phyloP scores from a whole-genome alignment of 2,113 vertebrate species.

The Tetraodon nigroviridis region DNA sequence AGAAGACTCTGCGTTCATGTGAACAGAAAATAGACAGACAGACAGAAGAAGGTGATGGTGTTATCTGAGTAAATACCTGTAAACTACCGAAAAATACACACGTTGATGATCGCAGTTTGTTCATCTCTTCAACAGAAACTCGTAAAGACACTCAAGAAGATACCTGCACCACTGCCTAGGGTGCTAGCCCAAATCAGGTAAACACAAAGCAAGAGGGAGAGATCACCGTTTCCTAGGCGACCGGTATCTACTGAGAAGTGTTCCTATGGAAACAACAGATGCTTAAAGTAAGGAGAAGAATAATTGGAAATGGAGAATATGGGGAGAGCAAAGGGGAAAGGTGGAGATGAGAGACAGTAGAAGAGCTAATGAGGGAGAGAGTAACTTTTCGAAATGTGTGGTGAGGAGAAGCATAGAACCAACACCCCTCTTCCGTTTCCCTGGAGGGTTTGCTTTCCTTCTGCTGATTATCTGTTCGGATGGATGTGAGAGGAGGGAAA shows the following conservation, averaged over 20 bases:
- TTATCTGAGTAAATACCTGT: background rate
- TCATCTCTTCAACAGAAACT: constrained; percentile 6
- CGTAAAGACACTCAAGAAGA: constrained; percentile 3
- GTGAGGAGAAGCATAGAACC: constrained; percentile 10
- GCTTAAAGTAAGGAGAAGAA: constrained; percentile 69
- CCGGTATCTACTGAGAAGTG: constrained; percentile 65
- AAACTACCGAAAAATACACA: too few species aligned
- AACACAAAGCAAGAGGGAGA: constrained; percentile 28
- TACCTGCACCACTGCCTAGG: constrained; percentile 5
- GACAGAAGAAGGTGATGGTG: background rate
- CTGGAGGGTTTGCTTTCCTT: background rate
- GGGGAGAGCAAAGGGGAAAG: constrained; percentile 50
- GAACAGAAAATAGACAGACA: background rate
- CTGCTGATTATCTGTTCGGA: background rate
- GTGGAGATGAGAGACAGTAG: constrained; percentile 26
- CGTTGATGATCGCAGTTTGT: background rate
- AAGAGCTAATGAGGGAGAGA: constrained; percentile 31
- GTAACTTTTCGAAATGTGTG: constrained; percentile 19
- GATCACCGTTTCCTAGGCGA: constrained; percentile 65
- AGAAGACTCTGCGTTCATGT: background rate
- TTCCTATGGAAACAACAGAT: constrained; percentile 75
- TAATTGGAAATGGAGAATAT: constrained; percentile 68
- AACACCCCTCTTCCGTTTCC: background rate
- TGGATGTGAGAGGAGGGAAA: background rate
- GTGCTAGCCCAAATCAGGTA: constrained; percentile 30